phyloP scores from a whole-genome alignment of 2,888 invertebrate genomes.

The Hypena proboscidalis region DNA sequence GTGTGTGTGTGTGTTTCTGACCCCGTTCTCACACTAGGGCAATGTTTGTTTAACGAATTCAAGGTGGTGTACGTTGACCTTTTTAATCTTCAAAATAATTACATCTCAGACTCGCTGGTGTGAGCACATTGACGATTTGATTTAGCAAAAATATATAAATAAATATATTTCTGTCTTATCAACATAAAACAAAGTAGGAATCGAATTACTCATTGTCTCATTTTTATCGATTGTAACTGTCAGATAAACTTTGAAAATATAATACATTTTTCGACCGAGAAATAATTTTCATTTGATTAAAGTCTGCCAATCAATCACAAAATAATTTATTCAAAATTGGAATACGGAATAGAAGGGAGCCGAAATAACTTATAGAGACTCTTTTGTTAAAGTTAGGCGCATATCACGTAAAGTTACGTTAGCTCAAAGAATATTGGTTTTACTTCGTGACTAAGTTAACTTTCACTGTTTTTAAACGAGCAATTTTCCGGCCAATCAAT shows the following conservation, averaged over 20 bases:
- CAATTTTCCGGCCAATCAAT: slow-evolving; percentile 35
- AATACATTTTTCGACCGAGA: no score
- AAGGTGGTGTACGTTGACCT: slow-evolving; percentile 33
- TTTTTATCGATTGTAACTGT: no score
- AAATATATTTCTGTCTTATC: no score
- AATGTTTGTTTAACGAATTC: slow-evolving; percentile 32
- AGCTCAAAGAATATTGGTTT: slow-evolving; percentile 21
- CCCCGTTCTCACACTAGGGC: slow-evolving; percentile 30
- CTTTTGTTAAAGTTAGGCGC: slow-evolving; percentile 9
- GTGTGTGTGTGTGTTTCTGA: slow-evolving; percentile 9
- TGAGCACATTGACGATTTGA: no score
- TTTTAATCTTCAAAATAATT: slow-evolving; percentile 5
- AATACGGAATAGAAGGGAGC: slow-evolving; percentile 4
- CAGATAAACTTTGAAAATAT: no score
- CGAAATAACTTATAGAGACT: slow-evolving; percentile 2
- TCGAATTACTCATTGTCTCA: no score
- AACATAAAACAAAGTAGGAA: no score
- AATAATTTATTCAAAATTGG: slow-evolving; percentile 1
- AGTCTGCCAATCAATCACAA: no score
- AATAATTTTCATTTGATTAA: no score
- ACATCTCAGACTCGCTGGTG: neutral
- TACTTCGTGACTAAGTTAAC: slow-evolving; percentile 23
- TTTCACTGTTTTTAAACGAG: slow-evolving; percentile 22
- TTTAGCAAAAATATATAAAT: no score
- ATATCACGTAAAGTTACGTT: slow-evolving; percentile 11